phyloP scores from a whole-genome alignment of 2,797 vertebrate species.

The Arrhamphus sclerolepis region DNA sequence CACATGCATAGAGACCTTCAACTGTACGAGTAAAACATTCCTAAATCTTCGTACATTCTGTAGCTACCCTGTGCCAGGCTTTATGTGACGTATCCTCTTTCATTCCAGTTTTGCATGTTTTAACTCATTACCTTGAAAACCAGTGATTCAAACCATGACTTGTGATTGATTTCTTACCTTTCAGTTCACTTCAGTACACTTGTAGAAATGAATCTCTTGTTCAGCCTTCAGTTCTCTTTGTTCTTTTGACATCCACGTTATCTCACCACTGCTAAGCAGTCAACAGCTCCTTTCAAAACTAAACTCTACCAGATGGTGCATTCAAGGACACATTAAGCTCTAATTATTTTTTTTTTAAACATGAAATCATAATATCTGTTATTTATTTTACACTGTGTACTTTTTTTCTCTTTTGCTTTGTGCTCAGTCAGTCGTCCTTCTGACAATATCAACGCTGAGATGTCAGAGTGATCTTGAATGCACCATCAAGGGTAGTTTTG shows the following conservation, averaged over 20 bases:
- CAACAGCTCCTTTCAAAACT: conserved; percentile 3
- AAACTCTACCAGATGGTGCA: background rate
- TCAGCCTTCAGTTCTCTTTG: conserved; percentile 7
- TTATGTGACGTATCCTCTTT: conserved; percentile 19
- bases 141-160: background rate
- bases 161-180: conserved; percentile 7
- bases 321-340: conserved; percentile 23
- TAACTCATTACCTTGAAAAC: conserved; percentile 14
- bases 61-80: background rate
- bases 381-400: conserved; percentile 11
- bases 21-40: conserved; percentile 12
- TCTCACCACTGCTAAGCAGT: background rate
- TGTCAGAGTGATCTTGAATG: conserved; percentile 27
- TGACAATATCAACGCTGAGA: conserved; percentile 8
- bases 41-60: background rate
- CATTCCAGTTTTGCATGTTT: conserved; percentile 32
- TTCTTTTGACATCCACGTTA: background rate
- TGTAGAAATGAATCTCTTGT: background rate
- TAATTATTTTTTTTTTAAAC: conserved; percentile 1
- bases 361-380: conserved; percentile 20
- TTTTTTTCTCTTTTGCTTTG: conserved; percentile 12
- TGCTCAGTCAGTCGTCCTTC: background rate
- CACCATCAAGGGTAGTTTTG: conserved; percentile 10
- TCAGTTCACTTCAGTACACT: conserved; percentile 15
- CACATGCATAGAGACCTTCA: conserved; percentile 12